Percentiles rank a stretch among this genome's conserved stretches.
Conservation (phyloP, 2,797 vertebrate species). For the Tympanoctomys barrerae region DNA sequence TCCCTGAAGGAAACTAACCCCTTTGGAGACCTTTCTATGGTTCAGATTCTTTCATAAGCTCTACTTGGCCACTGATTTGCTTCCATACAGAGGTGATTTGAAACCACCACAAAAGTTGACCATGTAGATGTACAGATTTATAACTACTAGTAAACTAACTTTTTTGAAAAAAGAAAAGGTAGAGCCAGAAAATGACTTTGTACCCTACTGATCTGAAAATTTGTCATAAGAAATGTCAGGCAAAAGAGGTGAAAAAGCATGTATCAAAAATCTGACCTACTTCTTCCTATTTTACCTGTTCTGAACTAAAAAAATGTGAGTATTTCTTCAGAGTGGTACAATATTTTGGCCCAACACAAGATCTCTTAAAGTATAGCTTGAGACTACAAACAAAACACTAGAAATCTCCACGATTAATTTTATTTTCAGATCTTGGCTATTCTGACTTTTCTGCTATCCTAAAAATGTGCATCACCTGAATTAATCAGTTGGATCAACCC, state of each 20-base stretch:
- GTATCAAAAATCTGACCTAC: background rate
- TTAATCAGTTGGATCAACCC: constrained; percentile 71
- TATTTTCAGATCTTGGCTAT: constrained; percentile 57
- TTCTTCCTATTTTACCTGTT: constrained; percentile 44
- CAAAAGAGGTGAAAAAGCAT: constrained; percentile 48
- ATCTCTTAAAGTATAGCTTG: background rate
- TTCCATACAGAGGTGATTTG: constrained; percentile 60
- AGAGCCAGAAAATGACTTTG: constrained; percentile 46
- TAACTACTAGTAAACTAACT: constrained; percentile 43
- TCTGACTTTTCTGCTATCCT: constrained; percentile 61
- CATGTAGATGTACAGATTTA: background rate
- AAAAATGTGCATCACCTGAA: constrained; percentile 69
- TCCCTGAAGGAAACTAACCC: constrained; percentile 64
- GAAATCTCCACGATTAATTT: constrained; percentile 14
- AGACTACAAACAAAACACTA: constrained; percentile 19
- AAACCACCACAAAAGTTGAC: constrained; percentile 71
- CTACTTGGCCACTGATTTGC: constrained; percentile 63
- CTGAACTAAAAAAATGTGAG: background rate
- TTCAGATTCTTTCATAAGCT: constrained; percentile 69
- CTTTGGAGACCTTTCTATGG: constrained; percentile 64
- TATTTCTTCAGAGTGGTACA: background rate
- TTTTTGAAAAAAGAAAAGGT: background rate
- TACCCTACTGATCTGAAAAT: constrained; percentile 34
- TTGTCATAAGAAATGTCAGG: constrained; percentile 57
- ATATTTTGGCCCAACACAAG: constrained; percentile 66